Percentiles rank a stretch among this genome's conserved stretches.
phyloP scores from a whole-genome alignment of 1,140 invertebrate species.

The Yoshiicerus persimilis region DNA sequence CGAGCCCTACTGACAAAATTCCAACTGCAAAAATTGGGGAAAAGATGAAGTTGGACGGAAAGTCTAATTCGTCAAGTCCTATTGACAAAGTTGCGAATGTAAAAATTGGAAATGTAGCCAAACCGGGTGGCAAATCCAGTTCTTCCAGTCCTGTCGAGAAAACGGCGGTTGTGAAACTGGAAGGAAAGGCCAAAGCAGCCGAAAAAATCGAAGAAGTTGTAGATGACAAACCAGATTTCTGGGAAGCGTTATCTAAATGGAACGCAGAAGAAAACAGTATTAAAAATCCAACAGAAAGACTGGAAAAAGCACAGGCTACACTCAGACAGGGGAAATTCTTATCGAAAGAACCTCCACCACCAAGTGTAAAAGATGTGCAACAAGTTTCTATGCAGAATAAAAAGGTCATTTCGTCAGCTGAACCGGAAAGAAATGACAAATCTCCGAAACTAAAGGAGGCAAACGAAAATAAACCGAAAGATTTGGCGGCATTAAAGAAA shows the following conservation, averaged over 20 bases:
- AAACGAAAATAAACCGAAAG: not conserved
- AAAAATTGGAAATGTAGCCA: no score
- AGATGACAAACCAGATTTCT: no score
- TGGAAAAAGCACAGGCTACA: not conserved
- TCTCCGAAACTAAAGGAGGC: not conserved
- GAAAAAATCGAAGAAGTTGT: not conserved
- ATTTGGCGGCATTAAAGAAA: not conserved
- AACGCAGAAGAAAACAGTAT: not conserved
- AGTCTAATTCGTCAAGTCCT: no score
- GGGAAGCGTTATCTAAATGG: not conserved
- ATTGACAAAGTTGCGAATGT: no score
- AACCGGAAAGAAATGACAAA: not conserved
- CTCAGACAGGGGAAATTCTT: not conserved
- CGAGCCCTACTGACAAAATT: no score
- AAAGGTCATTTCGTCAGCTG: not conserved
- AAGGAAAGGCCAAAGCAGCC: not conserved
- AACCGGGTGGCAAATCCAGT: no score
- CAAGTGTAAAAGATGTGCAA: not conserved
- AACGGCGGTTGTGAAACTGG: not conserved
- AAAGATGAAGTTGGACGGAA: not conserved
- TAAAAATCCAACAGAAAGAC: not conserved
- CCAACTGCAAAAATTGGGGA: no score
- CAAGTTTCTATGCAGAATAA: no score
- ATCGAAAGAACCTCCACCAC: not conserved
- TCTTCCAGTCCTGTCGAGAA: not conserved